A percentile compares a stretch with the other conserved stretches of the same genome.
These are phyloP conservation scores for Bovichtus diacanthus DNA, from an alignment of 2,797 vertebrate genomes.

Conservation along the genomic window DNA sequence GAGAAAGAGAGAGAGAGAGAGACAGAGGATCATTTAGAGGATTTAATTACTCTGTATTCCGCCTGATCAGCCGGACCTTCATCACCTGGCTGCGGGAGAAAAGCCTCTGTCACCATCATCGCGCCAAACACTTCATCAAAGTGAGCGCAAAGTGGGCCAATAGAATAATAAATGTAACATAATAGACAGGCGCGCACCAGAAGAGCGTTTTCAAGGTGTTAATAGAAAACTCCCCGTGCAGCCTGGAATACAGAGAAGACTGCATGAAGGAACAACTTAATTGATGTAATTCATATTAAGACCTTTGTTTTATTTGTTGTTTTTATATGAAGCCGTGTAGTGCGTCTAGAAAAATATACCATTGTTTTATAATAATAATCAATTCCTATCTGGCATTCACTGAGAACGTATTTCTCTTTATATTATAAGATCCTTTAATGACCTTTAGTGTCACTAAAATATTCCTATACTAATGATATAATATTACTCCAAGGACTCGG, in stretches of 20 bases:
- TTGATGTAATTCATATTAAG: slow-evolving; percentile 89
- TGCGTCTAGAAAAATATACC: too few species aligned
- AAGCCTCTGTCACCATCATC: slow-evolving; percentile 89
- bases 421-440: not conserved
- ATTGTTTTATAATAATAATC: not conserved
- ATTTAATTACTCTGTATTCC: slow-evolving; percentile 95
- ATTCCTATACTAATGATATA: not conserved
- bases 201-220: slow-evolving; percentile 8
- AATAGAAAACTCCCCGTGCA: slow-evolving; percentile 9
- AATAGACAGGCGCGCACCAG: slow-evolving; percentile 76
- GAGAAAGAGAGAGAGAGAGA: slow-evolving; percentile 52
- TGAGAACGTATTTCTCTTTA: not conserved
- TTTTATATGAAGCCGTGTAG: not conserved
- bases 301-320: not conserved
- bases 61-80: slow-evolving; percentile 91
- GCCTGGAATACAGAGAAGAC: not conserved
- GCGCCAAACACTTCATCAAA: slow-evolving; percentile 91
- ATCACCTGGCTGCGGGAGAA: slow-evolving; percentile 90
- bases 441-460: not conserved
- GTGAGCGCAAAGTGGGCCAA: slow-evolving; percentile 78
- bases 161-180: slow-evolving; percentile 52
- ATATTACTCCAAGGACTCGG: not conserved
- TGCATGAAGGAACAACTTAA: slow-evolving; percentile 87
- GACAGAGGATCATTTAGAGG: slow-evolving; percentile 92
- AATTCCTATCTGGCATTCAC: not conserved